A percentile compares a stretch with the other conserved stretches of the same genome.
These are phyloP conservation scores for Xenus cinereus DNA, from an alignment of 2,113 vertebrate species.

Conservation along the genomic window DNA sequence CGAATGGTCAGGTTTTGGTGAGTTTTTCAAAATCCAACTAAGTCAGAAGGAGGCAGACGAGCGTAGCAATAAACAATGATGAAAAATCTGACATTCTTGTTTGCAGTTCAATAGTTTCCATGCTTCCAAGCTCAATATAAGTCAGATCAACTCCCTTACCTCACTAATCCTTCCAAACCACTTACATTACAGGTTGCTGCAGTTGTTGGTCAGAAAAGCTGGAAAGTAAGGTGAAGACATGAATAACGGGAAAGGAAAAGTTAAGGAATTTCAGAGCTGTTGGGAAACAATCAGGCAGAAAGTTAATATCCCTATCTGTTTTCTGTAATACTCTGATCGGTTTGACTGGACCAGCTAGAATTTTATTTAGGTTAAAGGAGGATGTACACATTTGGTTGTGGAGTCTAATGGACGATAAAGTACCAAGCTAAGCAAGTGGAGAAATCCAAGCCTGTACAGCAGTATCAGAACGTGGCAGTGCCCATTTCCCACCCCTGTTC, in stretches of 20 bases:
- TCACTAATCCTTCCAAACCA: neutral
- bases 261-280: neutral
- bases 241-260: neutral
- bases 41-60: neutral
- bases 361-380: neutral
- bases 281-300: neutral
- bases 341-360: neutral
- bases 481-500: neutral
- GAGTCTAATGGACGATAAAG: neutral
- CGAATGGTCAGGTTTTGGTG: neutral
- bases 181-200: neutral
- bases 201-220: neutral
- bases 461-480: rapidly evolving
- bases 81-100: neutral
- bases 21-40: neutral
- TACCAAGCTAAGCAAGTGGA: neutral
- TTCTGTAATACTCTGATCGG: neutral
- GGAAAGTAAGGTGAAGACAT: neutral
- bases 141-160: neutral
- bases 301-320: neutral
- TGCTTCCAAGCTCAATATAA: neutral
- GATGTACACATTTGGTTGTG: neutral
- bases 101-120: neutral
- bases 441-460: neutral
- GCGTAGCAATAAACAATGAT: neutral